Evolutionary conservation across 2,888 invertebrate species (phyloP).

Genomic region (Bombyx huttoni): DNA sequence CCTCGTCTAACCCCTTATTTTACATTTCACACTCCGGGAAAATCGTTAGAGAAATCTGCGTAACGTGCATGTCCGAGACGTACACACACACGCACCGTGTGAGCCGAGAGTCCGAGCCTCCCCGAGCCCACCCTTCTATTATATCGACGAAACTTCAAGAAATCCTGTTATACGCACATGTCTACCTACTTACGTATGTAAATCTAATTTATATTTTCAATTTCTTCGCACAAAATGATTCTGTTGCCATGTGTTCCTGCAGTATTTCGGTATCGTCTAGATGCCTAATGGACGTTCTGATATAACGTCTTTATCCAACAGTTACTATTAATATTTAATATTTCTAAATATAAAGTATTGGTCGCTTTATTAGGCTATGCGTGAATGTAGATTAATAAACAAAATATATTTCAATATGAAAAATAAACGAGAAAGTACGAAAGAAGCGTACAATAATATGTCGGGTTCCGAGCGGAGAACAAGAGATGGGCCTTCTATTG

Average conservation of each 20-base stretch:
- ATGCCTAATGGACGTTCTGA: too few species aligned
- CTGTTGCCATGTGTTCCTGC: not conserved
- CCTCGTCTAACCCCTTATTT: slow-evolving; percentile 71
- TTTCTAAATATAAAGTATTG: too few species aligned
- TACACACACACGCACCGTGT: slow-evolving; percentile 36
- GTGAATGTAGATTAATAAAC: too few species aligned
- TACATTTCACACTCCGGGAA: slow-evolving; percentile 73
- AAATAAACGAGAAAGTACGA: not conserved
- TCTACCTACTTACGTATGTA: slow-evolving; percentile 50
- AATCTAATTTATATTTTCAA: slow-evolving; percentile 44
- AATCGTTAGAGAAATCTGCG: slow-evolving; percentile 73
- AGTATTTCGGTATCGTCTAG: not conserved
- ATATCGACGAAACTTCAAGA: slow-evolving; percentile 70
- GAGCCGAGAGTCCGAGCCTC: slow-evolving; percentile 38
- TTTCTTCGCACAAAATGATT: slow-evolving; percentile 22
- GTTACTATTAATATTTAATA: too few species aligned
- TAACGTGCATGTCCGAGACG: slow-evolving; percentile 68
- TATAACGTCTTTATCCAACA: too few species aligned
- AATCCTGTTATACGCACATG: slow-evolving; percentile 57
- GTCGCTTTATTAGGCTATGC: too few species aligned
- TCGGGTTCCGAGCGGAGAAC: slow-evolving; percentile 5
- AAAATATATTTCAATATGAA: too few species aligned
- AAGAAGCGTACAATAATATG: slow-evolving; percentile 1
- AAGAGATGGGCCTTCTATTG: slow-evolving; percentile 50
- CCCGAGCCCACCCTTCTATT: slow-evolving; percentile 35